Evolutionary conservation across 2,888 invertebrate species (phyloP).

Genomic region (Choreutis nemorana): DNA sequence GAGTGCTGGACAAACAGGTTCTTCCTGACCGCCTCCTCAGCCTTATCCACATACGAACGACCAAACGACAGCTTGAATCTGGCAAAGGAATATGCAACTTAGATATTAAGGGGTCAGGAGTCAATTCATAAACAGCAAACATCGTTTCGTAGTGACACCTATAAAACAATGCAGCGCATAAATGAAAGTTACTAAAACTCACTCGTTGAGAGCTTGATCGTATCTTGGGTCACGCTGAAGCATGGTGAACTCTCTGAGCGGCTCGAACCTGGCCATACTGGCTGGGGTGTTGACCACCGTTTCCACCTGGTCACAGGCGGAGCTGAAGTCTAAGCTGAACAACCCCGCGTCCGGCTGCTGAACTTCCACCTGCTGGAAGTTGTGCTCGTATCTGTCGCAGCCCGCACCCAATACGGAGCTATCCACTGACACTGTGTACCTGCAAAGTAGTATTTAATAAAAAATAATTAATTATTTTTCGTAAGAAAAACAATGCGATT

Average conservation of each 20-base stretch:
- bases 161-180: too few species aligned
- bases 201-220: conserved; percentile 22
- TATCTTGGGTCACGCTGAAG: conserved; percentile 28
- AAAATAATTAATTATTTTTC: too few species aligned
- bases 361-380: conserved; percentile 24
- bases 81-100: conserved; percentile 5
- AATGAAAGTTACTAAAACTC: conserved; percentile 1
- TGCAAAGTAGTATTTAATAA: too few species aligned
- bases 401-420: conserved; percentile 40
- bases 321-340: conserved; percentile 21
- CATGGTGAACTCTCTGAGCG: conserved; percentile 41
- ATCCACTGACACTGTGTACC: conserved; percentile 42
- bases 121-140: too few species aligned
- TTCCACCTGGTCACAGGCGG: conserved; percentile 24
- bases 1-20: conserved; percentile 29
- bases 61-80: conserved; percentile 27
- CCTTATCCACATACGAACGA: conserved; percentile 29
- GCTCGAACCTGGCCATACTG: conserved; percentile 30
- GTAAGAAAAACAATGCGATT: too few species aligned
- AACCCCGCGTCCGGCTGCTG: conserved; percentile 8
- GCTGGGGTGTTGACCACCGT: conserved; percentile 13
- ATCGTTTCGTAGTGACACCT: too few species aligned
- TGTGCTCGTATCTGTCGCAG: conserved; percentile 40
- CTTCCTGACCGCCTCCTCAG: conserved; percentile 42
- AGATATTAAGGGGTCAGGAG: not conserved